Evolutionary conservation across 2,797 vertebrate species (phyloP), one percentile per base, ranked within the genome.

Genomic region (Xiphorhynchus erythropygius): DNA sequence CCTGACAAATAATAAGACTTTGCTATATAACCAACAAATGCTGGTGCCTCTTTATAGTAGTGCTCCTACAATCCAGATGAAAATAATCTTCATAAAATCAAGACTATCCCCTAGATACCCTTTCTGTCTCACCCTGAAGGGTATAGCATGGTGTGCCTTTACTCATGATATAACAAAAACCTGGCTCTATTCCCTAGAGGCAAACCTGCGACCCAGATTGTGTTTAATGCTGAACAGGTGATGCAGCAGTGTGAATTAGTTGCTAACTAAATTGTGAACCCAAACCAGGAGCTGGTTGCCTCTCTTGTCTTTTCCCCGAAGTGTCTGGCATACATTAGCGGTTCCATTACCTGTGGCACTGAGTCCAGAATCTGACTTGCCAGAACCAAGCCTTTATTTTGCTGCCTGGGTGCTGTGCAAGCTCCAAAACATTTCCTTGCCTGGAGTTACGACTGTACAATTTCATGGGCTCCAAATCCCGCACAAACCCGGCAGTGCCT

Each of bases 321-420:
- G 84, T 52, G 64, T 64, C 46, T 79, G 78, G 47, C 52, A 28
- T 11, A 28, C 7, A 17, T 74, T 70, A 63, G 50, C 1, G 3
- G 65, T 50, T 79, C 52, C 0, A 4, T 60, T 80, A 85, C 81
- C 49, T 57, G 69, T 80, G 53, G 41, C 57, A 57, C 30, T 33
- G 69, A 75, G 83, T 80, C 21, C 60, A 74, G 46, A n/a, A 19
- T 46, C 33, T 73, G 13, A 64, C 33, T 78, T 84, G 79, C 60
- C 64, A 89, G 69, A 57, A 28, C 42, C 42, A 50, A 84, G 35
- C 50, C 57, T 80, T 74, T 65, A 46, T 85, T 94, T 94, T 88
- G 35, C 41, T 76, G 69, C 33, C 35, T 68, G 64, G 44, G 27
- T 80, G 30, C 57, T 77, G 47, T 70, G 18, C 0, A 1, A 84